Percentiles rank a stretch among this genome's conserved stretches.
Conservation (phyloP, 2,113 vertebrate species). For the Sebastes schlegelii region DNA sequence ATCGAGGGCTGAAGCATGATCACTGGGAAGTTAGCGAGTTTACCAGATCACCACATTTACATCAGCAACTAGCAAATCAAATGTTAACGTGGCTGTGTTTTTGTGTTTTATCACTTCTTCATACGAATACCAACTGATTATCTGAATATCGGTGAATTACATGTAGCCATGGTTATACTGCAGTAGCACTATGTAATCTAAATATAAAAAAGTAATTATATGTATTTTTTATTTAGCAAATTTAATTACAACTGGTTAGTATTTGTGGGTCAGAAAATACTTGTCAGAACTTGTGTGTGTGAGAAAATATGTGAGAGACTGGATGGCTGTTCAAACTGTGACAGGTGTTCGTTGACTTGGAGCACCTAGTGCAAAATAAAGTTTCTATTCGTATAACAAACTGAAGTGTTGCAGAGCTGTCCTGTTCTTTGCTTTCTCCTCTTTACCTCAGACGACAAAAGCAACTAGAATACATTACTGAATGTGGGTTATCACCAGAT, state of each 20-base stretch:
- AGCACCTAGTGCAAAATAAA: constrained; percentile 6
- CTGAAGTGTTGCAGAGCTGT: background rate
- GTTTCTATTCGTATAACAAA: constrained; percentile 22
- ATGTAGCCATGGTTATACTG: background rate
- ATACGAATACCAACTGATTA: too few relatives aligned
- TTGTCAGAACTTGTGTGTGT: background rate
- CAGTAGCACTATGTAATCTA: background rate
- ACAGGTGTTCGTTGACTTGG: background rate
- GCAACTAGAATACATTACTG: background rate
- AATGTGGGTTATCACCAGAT: background rate
- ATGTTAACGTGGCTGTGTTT: too few relatives aligned
- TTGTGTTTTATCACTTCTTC: too few relatives aligned
- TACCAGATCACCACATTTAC: too few relatives aligned
- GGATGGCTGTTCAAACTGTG: constrained; percentile 8
- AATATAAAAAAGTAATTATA: background rate
- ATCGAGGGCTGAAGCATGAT: too few relatives aligned
- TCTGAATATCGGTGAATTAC: too few relatives aligned
- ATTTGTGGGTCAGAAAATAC: constrained; percentile 1
- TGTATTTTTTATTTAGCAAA: background rate
- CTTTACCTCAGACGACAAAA: background rate
- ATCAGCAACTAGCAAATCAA: too few relatives aligned
- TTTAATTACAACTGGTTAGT: background rate
- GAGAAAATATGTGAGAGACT: background rate
- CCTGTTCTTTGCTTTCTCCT: background rate
- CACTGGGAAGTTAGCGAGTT: too few relatives aligned